These are phyloP conservation scores for Zoanthus sociatus DNA, from an alignment of 92 coral and sea anemone genomes.

Conservation along the genomic window DNA sequence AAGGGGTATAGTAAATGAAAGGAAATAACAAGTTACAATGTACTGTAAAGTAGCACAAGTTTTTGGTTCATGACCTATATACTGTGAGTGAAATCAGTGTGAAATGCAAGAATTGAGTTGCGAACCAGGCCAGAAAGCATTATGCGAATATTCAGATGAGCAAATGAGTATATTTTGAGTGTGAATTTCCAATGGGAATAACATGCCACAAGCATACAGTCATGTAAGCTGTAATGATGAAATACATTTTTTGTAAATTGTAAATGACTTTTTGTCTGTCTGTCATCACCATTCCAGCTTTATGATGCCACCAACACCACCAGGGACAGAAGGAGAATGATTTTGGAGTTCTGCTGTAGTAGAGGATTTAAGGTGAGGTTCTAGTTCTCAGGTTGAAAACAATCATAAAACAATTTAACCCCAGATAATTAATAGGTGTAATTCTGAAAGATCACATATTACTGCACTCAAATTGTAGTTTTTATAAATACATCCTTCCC, in stretches of 20 bases:
- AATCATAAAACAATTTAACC: background rate
- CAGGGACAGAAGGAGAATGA: slow-evolving; percentile 82
- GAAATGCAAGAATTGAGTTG: background rate
- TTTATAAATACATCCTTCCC: too few relatives aligned
- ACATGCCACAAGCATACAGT: too few relatives aligned
- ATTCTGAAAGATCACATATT: too few relatives aligned
- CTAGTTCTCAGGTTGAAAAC: background rate
- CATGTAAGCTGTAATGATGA: background rate
- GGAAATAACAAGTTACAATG: background rate
- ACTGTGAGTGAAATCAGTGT: background rate
- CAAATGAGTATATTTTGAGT: too few relatives aligned
- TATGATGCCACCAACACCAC: slow-evolving; percentile 99
- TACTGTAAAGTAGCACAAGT: background rate
- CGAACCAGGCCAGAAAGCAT: too few relatives aligned
- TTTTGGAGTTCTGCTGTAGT: slow-evolving; percentile 81
- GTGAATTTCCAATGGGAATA: too few relatives aligned
- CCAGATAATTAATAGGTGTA: too few relatives aligned
- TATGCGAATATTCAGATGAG: too few relatives aligned
- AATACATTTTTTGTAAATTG: too few relatives aligned
- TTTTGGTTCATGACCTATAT: background rate
- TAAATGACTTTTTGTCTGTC: background rate
- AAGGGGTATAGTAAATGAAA: background rate
- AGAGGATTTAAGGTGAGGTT: slow-evolving; percentile 86
- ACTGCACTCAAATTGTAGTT: too few relatives aligned
- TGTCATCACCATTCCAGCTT: slow-evolving; percentile 59